Conservation (phyloP, 1,140 invertebrate species). For the Scylla paramamosain region DNA sequence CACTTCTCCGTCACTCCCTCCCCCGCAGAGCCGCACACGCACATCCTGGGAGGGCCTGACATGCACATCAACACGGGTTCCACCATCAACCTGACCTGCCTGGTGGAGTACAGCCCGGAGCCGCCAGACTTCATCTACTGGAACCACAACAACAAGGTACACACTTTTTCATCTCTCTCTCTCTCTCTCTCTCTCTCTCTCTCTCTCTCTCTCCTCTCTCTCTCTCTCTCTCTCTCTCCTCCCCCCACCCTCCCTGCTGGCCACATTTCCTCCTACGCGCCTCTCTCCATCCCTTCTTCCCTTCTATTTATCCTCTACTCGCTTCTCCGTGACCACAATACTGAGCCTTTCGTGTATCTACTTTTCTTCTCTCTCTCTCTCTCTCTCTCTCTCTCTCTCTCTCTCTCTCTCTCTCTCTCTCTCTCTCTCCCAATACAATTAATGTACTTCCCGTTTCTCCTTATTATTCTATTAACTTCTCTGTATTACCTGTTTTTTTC, state of each 20-base stretch:
- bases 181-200: not conserved
- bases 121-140: constrained; percentile 89
- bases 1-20: too few relatives aligned
- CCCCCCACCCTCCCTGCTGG: too few relatives aligned
- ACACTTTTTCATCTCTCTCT: constrained; percentile 27
- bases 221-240: too few relatives aligned
- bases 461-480: not conserved
- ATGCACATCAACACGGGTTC: constrained; percentile 92
- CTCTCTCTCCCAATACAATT: not conserved
- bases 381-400: not conserved
- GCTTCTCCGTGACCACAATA: too few relatives aligned
- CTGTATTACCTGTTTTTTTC: too few relatives aligned
- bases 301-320: too few relatives aligned
- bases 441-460: not conserved
- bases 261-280: too few relatives aligned
- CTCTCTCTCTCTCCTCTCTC: not conserved
- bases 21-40: constrained; percentile 89
- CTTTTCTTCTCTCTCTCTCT: too few relatives aligned
- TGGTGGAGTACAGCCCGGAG: constrained; percentile 90
- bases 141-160: constrained; percentile 90
- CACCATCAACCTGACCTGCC: constrained; percentile 93
- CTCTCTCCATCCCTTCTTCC: too few relatives aligned
- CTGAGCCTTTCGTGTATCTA: too few relatives aligned
- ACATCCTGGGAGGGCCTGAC: constrained; percentile 89
- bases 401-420: not conserved